Base-by-base conservation (phyloP, 2,888 invertebrate genomes). In the Lithosia quadra region DNA sequence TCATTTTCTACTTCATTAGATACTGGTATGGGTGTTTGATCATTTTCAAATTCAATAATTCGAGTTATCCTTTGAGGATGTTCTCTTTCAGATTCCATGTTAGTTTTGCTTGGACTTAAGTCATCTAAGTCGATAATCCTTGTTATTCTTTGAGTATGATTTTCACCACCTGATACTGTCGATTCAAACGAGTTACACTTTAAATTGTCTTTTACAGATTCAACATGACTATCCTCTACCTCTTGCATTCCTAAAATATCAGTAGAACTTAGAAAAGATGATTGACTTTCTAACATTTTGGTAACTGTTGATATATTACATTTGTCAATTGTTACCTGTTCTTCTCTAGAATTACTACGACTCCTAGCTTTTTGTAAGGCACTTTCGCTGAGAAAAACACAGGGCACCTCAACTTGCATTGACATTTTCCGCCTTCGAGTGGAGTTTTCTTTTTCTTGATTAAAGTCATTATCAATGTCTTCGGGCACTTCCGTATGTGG, bases 341-440 rank as follows among this genome's bases (percentile, higher is more conserved):
- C 95, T 81, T 95, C 95, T 81, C 93, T 84, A 70, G 95, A 94
- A 84, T 93, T 92, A 79, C 88, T 91, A 72, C 94, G 92, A 77
- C 90, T 91, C 82, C 93, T 95, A 71, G 92, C 94, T 81, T 93
- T 94, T 81, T 94, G 92, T 73, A 94, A 84, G 70, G 92, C 93
- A 83, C 91, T 94, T 88, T 95, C 95, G 69, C 94, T 91, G 63
- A 95, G 90, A 82, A 95, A 95, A 79, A 95, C 95, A 87, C 95
- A 95, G 63, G 95, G 95, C 55, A 95, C 95, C 84, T 95, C 95
- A 67, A 95, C 92, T 88, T 95, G 95, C 94, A 95, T 95, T 64
- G 95, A 95, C 90, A 95, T 91, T 86, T 95, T 95, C 71, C 95
- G 89, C 81, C 91, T 87, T 79, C 95, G 87, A 18, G 91, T 89